These are phyloP conservation scores for Leptobrachium leishanense DNA, from an alignment of 2,113 vertebrate genomes.

Conservation along the genomic window DNA sequence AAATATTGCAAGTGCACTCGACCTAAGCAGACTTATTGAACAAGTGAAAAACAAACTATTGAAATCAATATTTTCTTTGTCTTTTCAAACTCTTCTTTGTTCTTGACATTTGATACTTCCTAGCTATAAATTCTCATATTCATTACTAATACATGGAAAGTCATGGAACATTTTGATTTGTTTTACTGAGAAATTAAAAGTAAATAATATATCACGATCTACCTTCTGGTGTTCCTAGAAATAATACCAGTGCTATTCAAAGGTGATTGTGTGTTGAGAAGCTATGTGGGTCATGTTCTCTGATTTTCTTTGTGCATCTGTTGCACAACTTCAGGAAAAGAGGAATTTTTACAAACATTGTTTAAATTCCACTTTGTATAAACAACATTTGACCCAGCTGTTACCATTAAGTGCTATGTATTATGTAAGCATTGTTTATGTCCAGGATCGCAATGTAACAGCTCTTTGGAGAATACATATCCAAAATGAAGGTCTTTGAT, in stretches of 20 bases:
- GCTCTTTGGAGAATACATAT: slow-evolving; percentile 22
- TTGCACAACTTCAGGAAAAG: slow-evolving; percentile 11
- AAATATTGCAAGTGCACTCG: slow-evolving; percentile 19
- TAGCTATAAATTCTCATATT: slow-evolving; percentile 6
- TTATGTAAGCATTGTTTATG: slow-evolving; percentile 33
- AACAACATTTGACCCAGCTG: slow-evolving; percentile 37
- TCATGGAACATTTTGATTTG: not conserved
- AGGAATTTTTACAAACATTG: slow-evolving; percentile 10
- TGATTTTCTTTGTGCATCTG: slow-evolving; percentile 14
- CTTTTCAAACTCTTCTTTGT: slow-evolving; percentile 10
- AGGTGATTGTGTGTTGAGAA: not conserved
- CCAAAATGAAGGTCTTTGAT: slow-evolving; percentile 1
- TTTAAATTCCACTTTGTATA: slow-evolving; percentile 20
- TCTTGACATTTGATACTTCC: slow-evolving; percentile 12
- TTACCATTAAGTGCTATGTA: slow-evolving; percentile 1
- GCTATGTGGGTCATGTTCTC: not conserved
- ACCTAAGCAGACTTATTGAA: slow-evolving; percentile 15
- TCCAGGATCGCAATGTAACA: not conserved
- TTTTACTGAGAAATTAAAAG: not conserved
- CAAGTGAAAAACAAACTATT: not conserved
- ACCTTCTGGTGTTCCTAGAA: not conserved
- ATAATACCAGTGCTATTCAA: not conserved
- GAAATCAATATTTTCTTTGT: slow-evolving; percentile 28
- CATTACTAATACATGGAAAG: slow-evolving; percentile 4
- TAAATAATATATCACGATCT: not conserved